Conservation (phyloP, 1,140 invertebrate species). For the Euschistus heros region DNA sequence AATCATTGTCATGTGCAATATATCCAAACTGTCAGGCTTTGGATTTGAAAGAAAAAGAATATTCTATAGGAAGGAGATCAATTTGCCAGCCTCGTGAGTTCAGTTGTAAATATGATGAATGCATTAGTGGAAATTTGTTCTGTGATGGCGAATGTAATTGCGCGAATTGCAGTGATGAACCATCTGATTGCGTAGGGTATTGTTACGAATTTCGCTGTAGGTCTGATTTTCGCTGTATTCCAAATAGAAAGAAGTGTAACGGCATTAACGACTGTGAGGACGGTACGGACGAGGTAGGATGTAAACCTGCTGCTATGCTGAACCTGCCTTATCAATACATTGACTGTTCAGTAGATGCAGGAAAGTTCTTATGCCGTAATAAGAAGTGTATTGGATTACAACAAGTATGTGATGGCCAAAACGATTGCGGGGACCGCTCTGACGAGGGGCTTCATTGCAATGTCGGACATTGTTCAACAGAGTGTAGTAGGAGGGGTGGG, state of each 20-base stretch:
- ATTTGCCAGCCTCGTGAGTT: neutral
- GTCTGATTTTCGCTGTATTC: neutral
- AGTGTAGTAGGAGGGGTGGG: neutral
- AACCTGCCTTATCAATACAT: neutral
- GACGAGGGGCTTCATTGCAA: neutral
- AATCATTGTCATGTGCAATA: neutral
- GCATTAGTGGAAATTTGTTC: neutral
- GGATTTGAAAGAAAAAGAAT: neutral
- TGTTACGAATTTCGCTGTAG: neutral
- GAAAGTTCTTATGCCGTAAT: neutral
- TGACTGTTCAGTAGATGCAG: neutral
- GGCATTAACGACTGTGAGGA: neutral
- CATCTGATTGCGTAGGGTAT: neutral
- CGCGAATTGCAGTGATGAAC: no score
- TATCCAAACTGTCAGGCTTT: neutral
- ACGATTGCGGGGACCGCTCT: neutral
- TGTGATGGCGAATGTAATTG: neutral
- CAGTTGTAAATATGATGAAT: neutral
- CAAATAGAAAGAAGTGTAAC: neutral
- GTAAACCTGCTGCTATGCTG: no score
- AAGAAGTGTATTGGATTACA: neutral
- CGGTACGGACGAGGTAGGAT: neutral
- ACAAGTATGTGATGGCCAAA: neutral
- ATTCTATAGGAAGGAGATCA: neutral
- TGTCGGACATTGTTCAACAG: neutral